Percentiles rank a stretch among this genome's conserved stretches.
phyloP scores from a whole-genome alignment of 2,113 vertebrate genomes.

The Cryptoleucopteryx plumbea region DNA sequence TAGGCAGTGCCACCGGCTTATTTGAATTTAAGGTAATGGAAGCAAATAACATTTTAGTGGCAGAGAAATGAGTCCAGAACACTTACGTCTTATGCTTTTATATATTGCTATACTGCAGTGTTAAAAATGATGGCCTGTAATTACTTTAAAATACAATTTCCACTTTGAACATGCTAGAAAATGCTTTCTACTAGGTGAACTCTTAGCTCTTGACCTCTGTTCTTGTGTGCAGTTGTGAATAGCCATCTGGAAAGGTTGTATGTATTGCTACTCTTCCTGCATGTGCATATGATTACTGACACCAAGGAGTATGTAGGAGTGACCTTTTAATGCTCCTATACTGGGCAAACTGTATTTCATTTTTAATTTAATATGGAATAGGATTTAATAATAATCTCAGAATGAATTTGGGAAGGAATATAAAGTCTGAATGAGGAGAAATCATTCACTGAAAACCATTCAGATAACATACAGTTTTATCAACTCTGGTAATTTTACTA shows the following conservation, averaged over 20 bases:
- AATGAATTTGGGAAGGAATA: conserved; percentile 21
- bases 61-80: conserved; percentile 35
- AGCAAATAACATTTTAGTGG: conserved; percentile 41
- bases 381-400: conserved; percentile 17
- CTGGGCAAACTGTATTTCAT: background rate
- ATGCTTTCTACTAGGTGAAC: background rate
- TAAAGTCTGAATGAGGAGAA: conserved; percentile 16
- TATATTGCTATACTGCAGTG: background rate
- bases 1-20: background rate
- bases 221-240: background rate
- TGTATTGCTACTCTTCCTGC: background rate
- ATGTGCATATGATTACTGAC: background rate
- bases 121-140: conserved; percentile 48
- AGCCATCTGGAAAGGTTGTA: background rate
- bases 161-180: background rate
- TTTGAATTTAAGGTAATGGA: conserved; percentile 56
- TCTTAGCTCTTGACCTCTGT: conserved; percentile 30
- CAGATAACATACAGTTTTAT: background rate
- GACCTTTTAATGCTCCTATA: conserved; percentile 8
- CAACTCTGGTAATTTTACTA: conserved; percentile 4
- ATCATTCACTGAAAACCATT: background rate
- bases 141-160: conserved; percentile 46
- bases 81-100: conserved; percentile 17
- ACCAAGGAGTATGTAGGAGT: background rate
- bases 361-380: conserved; percentile 41